Evolutionary conservation across 1,140 invertebrate genomes (phyloP).

Genomic region (Plutomurus gul): DNA sequence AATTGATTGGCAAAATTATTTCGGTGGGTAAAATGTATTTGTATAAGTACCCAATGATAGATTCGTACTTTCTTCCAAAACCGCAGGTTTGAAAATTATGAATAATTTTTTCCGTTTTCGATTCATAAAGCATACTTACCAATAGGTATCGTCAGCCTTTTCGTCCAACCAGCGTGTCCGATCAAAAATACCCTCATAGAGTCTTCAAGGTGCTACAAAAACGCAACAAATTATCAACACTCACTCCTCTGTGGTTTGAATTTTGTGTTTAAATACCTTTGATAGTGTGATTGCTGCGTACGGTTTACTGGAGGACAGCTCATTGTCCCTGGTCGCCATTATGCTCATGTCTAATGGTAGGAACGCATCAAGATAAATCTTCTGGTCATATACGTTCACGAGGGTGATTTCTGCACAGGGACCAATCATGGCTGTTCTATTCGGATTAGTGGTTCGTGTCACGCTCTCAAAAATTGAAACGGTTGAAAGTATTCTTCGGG

Average conservation of each 20-base stretch:
- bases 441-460: constrained; percentile 79
- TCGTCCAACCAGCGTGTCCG: neutral
- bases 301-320: constrained; percentile 78
- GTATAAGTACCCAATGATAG: constrained; percentile 29
- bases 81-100: constrained; percentile 40
- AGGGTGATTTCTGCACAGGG: constrained; percentile 65
- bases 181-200: constrained; percentile 5
- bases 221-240: neutral
- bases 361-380: no score
- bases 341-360: constrained; percentile 85
- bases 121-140: constrained; percentile 34
- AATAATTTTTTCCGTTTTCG: constrained; percentile 38
- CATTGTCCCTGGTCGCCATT: constrained; percentile 80
- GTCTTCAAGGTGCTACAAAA: constrained; percentile 39
- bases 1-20: neutral
- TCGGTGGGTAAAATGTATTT: neutral
- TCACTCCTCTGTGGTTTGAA: no score
- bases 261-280: neutral
- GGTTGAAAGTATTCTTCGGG: constrained; percentile 69
- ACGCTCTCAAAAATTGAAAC: constrained; percentile 68
- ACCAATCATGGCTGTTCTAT: constrained; percentile 82
- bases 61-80: constrained; percentile 48
- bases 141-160: constrained; percentile 35
- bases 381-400: no score
- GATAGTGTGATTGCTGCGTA: constrained; percentile 67